Conservation (phyloP, 2,888 invertebrate species). For the Eledona agricola region DNA sequence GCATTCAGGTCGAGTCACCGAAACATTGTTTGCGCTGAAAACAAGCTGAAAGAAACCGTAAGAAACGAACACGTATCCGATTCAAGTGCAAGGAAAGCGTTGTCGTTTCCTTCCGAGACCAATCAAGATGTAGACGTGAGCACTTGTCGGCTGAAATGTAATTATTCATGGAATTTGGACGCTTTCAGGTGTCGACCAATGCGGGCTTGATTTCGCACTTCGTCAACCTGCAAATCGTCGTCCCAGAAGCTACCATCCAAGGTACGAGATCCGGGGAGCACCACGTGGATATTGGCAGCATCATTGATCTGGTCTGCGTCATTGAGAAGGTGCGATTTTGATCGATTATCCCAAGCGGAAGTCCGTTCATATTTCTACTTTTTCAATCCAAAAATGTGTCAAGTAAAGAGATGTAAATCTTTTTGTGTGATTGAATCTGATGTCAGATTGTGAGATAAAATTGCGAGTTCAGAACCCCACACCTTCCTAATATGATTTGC, state of each 20-base stretch:
- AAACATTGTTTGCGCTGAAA: no score
- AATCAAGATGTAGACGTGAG: slow-evolving; percentile 36
- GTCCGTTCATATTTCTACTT: no score
- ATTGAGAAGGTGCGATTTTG: slow-evolving; percentile 92
- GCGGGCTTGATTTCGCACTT: slow-evolving; percentile 86
- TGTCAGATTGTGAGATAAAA: no score
- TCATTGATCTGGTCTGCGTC: slow-evolving; percentile 89
- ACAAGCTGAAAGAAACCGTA: slow-evolving; percentile 29
- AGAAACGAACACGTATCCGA: slow-evolving; percentile 26
- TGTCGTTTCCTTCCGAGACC: slow-evolving; percentile 34
- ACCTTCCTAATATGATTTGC: no score
- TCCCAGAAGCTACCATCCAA: slow-evolving; percentile 89
- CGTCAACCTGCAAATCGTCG: slow-evolving; percentile 87
- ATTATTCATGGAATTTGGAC: slow-evolving; percentile 29
- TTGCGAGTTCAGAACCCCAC: no score
- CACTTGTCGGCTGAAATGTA: no score
- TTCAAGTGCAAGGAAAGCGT: slow-evolving; percentile 25
- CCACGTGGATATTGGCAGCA: slow-evolving; percentile 89
- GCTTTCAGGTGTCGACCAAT: slow-evolving; percentile 82
- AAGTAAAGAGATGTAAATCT: no score
- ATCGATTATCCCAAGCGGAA: no score
- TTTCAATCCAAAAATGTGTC: no score
- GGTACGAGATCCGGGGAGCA: slow-evolving; percentile 81
- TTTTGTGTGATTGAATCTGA: no score
- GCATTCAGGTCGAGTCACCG: slow-evolving; percentile 18